Percentiles rank a stretch among this genome's conserved stretches.
phyloP scores from a whole-genome alignment of 2,888 invertebrate genomes.

The Drosophila nr. perissopoda region DNA sequence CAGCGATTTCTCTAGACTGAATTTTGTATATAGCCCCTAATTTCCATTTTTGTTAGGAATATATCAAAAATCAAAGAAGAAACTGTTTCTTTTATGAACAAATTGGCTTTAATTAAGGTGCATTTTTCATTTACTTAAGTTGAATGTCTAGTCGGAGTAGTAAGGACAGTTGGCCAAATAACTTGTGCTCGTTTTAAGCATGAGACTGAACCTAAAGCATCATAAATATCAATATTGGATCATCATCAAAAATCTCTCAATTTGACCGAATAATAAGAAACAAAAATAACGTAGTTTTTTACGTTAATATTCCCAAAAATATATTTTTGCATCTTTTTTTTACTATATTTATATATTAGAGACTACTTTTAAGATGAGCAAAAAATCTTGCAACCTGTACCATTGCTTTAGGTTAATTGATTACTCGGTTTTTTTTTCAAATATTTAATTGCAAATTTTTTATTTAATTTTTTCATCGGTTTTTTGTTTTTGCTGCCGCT shows the following conservation, averaged over 20 bases:
- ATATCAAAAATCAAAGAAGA: background rate
- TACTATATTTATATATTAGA: background rate
- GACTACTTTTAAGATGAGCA: background rate
- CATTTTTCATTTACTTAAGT: background rate
- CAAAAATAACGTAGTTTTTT: background rate
- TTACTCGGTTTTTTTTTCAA: conserved; percentile 3
- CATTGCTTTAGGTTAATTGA: background rate
- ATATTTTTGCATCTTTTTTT: background rate
- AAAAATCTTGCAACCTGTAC: background rate
- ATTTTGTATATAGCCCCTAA: background rate
- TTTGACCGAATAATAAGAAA: background rate
- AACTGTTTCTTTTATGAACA: background rate
- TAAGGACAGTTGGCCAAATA: background rate
- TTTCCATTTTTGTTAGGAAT: background rate
- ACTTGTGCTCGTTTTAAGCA: background rate
- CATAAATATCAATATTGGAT: background rate
- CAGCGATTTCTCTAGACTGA: background rate
- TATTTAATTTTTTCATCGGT: conserved; percentile 6
- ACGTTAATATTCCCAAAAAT: background rate
- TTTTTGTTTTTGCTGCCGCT: conserved; percentile 13
- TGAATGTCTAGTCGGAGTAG: background rate
- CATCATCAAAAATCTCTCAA: background rate
- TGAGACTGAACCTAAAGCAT: background rate
- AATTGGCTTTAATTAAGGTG: background rate
- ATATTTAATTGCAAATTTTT: conserved; percentile 28